A percentile compares a stretch with the other conserved stretches of the same genome.
Conservation (phyloP, 2,888 invertebrate species). For the Lithophane leautieri region DNA sequence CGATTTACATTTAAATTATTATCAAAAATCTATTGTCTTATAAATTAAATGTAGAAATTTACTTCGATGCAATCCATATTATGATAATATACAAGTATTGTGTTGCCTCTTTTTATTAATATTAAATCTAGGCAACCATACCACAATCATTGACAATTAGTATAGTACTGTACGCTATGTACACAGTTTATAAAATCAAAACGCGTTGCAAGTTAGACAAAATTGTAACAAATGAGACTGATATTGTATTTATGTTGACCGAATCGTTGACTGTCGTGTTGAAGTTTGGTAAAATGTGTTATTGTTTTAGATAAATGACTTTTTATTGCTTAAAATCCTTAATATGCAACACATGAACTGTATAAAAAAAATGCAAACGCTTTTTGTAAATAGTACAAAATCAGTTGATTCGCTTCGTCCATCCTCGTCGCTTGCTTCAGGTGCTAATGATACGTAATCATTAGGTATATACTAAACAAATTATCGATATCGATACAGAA, state of each 20-base stretch:
- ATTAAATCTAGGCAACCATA: slow-evolving; percentile 71
- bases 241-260: slow-evolving; percentile 81
- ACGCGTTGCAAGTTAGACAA: slow-evolving; percentile 71
- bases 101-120: slow-evolving; percentile 71
- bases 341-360: slow-evolving; percentile 39
- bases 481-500: slow-evolving; percentile 56
- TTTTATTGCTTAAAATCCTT: slow-evolving; percentile 48
- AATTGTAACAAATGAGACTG: slow-evolving; percentile 83
- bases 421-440: slow-evolving; percentile 81
- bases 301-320: slow-evolving; percentile 56
- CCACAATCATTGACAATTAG: slow-evolving; percentile 44
- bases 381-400: slow-evolving; percentile 77
- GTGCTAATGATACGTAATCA: slow-evolving; percentile 74
- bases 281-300: slow-evolving; percentile 69
- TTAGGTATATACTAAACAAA: slow-evolving; percentile 50
- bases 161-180: slow-evolving; percentile 37
- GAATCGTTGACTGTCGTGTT: slow-evolving; percentile 68
- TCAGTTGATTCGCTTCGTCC: slow-evolving; percentile 74
- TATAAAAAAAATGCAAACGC: slow-evolving; percentile 35
- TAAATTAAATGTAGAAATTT: slow-evolving; percentile 55
- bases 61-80: slow-evolving; percentile 53
- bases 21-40: slow-evolving; percentile 57
- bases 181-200: slow-evolving; percentile 54
- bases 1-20: slow-evolving; percentile 58
- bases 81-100: slow-evolving; percentile 43